phyloP scores from a whole-genome alignment of 2,888 invertebrate species.

The Acleris cristana region DNA sequence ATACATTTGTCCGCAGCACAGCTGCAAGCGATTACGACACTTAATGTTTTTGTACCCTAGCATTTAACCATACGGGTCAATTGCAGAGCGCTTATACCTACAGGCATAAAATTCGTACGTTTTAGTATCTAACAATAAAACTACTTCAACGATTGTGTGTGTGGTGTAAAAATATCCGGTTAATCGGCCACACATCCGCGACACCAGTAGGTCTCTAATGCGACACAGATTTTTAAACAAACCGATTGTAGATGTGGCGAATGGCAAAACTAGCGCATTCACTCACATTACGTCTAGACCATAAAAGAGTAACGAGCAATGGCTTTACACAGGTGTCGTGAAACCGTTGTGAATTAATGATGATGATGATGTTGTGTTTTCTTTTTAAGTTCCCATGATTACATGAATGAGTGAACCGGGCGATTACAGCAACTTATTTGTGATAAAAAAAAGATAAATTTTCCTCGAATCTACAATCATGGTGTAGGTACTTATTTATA shows the following conservation, averaged over 20 bases:
- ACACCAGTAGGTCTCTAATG: constrained; percentile 3
- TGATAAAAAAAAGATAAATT: no score
- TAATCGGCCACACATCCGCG: constrained; percentile 26
- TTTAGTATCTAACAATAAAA: constrained; percentile 29
- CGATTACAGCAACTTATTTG: no score
- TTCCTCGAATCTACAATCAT: no score
- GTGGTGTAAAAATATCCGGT: constrained; percentile 24
- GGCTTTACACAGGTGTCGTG: not conserved
- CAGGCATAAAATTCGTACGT: constrained; percentile 14
- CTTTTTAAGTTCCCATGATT: no score
- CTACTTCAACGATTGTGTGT: constrained; percentile 21
- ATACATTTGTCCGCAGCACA: constrained; percentile 22
- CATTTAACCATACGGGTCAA: constrained; percentile 23
- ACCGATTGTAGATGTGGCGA: not conserved
- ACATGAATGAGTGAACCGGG: no score
- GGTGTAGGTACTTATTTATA: no score
- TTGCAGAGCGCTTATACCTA: constrained; percentile 6
- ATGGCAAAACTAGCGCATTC: constrained; percentile 10
- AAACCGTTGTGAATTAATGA: not conserved
- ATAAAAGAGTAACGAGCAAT: constrained; percentile 10
- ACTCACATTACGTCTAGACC: constrained; percentile 1
- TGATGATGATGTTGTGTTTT: not conserved
- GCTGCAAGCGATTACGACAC: constrained; percentile 31
- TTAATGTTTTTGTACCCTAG: constrained; percentile 15
- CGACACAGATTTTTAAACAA: constrained; percentile 21